Percentiles rank a stretch among this genome's conserved stretches.
These are phyloP conservation scores for Ciconia boyciana DNA, from an alignment of 2,113 vertebrate genomes.

Conservation along the genomic window DNA sequence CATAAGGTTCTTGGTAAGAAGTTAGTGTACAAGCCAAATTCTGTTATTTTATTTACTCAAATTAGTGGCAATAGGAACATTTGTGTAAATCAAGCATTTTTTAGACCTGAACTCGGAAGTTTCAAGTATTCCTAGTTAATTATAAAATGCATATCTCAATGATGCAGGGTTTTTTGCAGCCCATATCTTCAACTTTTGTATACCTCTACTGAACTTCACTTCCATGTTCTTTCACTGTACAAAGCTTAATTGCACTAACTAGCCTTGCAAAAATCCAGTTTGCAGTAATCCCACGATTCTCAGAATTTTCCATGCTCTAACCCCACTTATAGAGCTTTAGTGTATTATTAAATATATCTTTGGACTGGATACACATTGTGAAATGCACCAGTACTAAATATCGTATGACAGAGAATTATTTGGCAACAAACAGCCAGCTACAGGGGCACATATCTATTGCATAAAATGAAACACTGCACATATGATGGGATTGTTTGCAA, in stretches of 20 bases:
- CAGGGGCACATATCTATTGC: rapidly evolving
- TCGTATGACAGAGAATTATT: neutral
- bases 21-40: neutral
- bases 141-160: neutral
- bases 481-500: neutral
- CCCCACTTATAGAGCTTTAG: neutral
- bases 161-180: neutral
- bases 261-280: neutral
- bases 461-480: neutral
- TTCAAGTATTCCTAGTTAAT: neutral
- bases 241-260: neutral
- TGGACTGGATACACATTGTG: neutral
- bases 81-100: neutral
- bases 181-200: neutral
- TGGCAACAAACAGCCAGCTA: neutral
- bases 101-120: neutral
- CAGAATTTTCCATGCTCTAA: neutral
- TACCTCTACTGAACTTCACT: neutral
- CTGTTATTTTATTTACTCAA: neutral
- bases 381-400: neutral
- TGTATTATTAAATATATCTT: neutral
- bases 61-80: neutral
- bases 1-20: neutral
- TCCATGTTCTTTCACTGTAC: neutral
- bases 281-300: neutral